Percentiles rank a stretch among this genome's conserved stretches.
Conservation (phyloP, 1,140 invertebrate genomes). For the Drosophila prosaltans region DNA sequence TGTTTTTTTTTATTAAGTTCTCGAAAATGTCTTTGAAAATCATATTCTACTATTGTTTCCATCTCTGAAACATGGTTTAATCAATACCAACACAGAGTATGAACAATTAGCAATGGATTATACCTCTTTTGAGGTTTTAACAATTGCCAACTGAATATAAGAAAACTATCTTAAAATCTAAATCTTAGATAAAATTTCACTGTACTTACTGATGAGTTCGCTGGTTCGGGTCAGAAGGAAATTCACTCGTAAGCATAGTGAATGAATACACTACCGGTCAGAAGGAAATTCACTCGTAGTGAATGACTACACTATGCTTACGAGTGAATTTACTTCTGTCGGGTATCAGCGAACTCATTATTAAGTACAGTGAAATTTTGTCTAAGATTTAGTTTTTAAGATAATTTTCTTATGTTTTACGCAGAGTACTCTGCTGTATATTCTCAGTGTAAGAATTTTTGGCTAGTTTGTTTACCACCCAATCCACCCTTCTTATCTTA, state of each 20-base stretch:
- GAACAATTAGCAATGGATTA: background rate
- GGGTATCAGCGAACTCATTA: constrained; percentile 76
- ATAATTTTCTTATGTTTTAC: background rate
- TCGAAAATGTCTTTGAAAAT: background rate
- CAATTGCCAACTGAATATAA: constrained; percentile 35
- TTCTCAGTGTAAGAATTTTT: constrained; percentile 62
- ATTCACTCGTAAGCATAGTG: constrained; percentile 52
- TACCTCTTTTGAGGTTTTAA: constrained; percentile 31
- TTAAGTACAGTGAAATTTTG: constrained; percentile 43
- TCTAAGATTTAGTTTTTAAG: constrained; percentile 1
- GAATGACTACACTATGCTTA: constrained; percentile 54
- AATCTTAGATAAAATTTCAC: background rate
- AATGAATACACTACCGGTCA: constrained; percentile 3
- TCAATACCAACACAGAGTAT: background rate
- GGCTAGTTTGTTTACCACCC: constrained; percentile 14
- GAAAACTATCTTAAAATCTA: background rate
- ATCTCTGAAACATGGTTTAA: background rate
- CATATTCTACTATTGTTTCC: background rate
- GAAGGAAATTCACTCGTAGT: too few species aligned
- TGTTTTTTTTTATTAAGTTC: background rate
- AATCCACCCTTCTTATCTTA: constrained; percentile 3
- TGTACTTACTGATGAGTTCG: constrained; percentile 73
- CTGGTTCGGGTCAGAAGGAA: constrained; percentile 67
- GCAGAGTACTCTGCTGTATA: constrained; percentile 57
- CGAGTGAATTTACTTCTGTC: constrained; percentile 54